Conservation (phyloP, 2,888 invertebrate genomes). For the Hanleya hanleyi region DNA sequence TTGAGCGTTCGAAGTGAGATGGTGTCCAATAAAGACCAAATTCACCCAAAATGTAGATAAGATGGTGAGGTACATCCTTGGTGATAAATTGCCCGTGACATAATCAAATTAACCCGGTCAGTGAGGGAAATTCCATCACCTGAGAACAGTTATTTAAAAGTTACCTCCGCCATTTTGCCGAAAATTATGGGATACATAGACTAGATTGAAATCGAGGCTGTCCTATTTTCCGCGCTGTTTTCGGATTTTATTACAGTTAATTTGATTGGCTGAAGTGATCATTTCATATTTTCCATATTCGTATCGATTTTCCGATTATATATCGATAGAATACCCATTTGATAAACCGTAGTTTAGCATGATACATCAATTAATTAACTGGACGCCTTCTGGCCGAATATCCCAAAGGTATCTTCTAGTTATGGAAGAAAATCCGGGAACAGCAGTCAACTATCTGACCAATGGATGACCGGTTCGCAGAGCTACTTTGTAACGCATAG, state of each 20-base stretch:
- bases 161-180: constrained; percentile 72
- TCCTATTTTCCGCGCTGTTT: constrained; percentile 14
- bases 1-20: too few species aligned
- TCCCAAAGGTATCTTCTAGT: too few species aligned
- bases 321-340: too few species aligned
- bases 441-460: too few species aligned
- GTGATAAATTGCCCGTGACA: constrained; percentile 17
- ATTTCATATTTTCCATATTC: too few species aligned
- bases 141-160: constrained; percentile 30
- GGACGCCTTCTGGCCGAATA: too few species aligned
- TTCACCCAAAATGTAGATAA: constrained; percentile 20
- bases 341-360: too few species aligned
- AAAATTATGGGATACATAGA: constrained; percentile 64
- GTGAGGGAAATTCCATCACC: constrained; percentile 41
- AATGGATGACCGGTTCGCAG: constrained; percentile 41
- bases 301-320: too few species aligned
- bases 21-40: constrained; percentile 10
- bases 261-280: constrained; percentile 43
- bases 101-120: constrained; percentile 8
- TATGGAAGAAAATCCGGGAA: too few species aligned
- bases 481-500: constrained; percentile 34
- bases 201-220: constrained; percentile 61
- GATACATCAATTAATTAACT: too few species aligned
- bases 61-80: constrained; percentile 28
- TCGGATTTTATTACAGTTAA: not conserved